These are phyloP conservation scores for Oryzias woworae DNA, from an alignment of 2,113 vertebrate species.

Conservation along the genomic window DNA sequence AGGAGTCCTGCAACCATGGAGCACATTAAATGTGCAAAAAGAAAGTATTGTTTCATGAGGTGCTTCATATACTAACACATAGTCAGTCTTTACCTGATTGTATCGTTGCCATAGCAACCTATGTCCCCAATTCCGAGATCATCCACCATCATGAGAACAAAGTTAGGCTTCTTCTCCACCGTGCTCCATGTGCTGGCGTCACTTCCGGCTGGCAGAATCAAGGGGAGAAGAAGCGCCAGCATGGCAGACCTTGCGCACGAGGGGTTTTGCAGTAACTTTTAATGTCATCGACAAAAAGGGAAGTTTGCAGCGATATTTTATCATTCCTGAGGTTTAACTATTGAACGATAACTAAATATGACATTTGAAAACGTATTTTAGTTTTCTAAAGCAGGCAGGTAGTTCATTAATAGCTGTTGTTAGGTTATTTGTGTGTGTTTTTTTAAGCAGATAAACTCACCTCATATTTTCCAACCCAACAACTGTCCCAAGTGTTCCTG, in stretches of 20 bases:
- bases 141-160: conserved; percentile 84
- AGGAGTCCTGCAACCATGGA: conserved; percentile 67
- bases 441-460: conserved; percentile 32
- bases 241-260: conserved; percentile 37
- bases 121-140: conserved; percentile 87
- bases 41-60: not conserved
- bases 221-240: conserved; percentile 12
- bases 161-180: conserved; percentile 73
- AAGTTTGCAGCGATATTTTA: no score
- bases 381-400: no score
- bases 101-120: conserved; percentile 87
- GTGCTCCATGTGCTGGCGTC: conserved; percentile 22
- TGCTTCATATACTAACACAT: not conserved
- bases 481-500: not conserved
- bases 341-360: no score
- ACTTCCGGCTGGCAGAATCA: conserved; percentile 39
- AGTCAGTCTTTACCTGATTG: conserved; percentile 73
- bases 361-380: no score
- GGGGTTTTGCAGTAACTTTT: no score
- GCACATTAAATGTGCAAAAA: not conserved
- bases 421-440: not conserved
- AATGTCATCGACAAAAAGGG: no score
- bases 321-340: no score
- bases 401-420: not conserved
- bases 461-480: conserved; percentile 29